Conservation (phyloP, 2,888 invertebrate species). For the Ophraella communa region DNA sequence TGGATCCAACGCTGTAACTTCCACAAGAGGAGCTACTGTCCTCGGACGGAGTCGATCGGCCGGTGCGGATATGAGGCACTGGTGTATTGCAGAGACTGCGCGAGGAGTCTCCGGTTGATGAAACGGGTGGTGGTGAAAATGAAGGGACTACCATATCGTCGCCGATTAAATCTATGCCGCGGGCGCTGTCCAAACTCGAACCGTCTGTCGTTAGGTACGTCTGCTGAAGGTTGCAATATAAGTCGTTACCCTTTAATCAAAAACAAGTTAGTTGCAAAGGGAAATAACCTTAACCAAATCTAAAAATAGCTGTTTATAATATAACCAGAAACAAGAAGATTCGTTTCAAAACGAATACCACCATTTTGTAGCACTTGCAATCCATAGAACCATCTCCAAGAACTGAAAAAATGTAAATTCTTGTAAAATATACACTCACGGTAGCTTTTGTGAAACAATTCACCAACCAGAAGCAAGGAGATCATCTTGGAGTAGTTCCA, state of each 20-base stretch:
- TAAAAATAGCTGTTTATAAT: no score
- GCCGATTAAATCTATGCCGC: slow-evolving; percentile 73
- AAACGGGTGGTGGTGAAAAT: slow-evolving; percentile 34
- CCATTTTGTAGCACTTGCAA: no score
- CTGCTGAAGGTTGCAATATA: slow-evolving; percentile 34
- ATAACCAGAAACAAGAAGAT: no score
- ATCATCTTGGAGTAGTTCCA: no score
- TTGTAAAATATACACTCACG: no score
- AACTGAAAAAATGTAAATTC: no score
- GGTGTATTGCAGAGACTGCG: slow-evolving; percentile 55
- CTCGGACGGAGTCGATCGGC: slow-evolving; percentile 64
- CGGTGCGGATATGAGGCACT: slow-evolving; percentile 53
- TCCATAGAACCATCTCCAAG: no score
- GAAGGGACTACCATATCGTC: slow-evolving; percentile 64
- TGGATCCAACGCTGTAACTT: slow-evolving; percentile 63
- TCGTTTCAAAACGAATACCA: no score
- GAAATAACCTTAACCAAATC: not conserved
- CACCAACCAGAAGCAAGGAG: no score
- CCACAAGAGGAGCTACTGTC: slow-evolving; percentile 67
- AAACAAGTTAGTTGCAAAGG: not conserved
- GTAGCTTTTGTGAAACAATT: no score
- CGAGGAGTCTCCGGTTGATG: slow-evolving; percentile 47
- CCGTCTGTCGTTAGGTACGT: slow-evolving; percentile 69
- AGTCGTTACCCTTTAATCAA: slow-evolving; percentile 36
- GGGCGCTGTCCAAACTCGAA: slow-evolving; percentile 88